Base-by-base conservation (phyloP, 2,888 invertebrate species). In the Perizoma flavofasciatum region DNA sequence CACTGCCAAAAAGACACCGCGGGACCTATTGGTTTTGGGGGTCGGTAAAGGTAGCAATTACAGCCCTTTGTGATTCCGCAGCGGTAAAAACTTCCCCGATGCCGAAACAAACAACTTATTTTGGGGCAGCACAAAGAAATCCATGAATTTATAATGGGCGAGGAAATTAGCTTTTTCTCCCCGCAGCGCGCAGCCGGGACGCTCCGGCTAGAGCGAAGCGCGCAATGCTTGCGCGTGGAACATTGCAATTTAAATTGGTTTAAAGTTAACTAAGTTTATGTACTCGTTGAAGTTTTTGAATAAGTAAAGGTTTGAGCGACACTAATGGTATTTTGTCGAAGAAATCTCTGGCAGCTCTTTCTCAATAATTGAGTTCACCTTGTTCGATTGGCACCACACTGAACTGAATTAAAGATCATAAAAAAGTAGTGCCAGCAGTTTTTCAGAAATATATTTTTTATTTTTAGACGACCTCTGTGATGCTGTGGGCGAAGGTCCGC, bases 81-180 rank as follows among this genome's bases (percentile, higher is more conserved):
- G 63, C 69, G 71, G 73, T 78, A 75, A 74, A 78, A 77, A 79
- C 77, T 78, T 74, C 63, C 67, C 68, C 66, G 72, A 72, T 78
- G 81, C 79, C 79, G 83, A 83, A 86, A 86, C 86, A 88, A 88
- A 86, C 88, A 87, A 85, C 83, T 86, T 88, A 86, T 88, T 84
- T 85, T 77, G 74, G 77, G 71, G 74, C 64, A 71, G 82, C 86
- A 87, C 86, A 86, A 86, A 88, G 86, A 85, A 69, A 82, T 80
- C 80, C 86, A 89, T 89, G 88, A 89, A 89, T 89, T 86, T 88
- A 85, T 88, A 88, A 89, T 89, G 82, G 71, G 70, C 63, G 68
- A 79, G 87, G 86, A 88, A 87, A 88, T 88, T 88, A 88, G 82
- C 84, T 88, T 87, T 88, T 86, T 84, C 82, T 82, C 81, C 78